Base-by-base conservation (phyloP, 1,140 invertebrate species). In the Eriosoma lanigerum region DNA sequence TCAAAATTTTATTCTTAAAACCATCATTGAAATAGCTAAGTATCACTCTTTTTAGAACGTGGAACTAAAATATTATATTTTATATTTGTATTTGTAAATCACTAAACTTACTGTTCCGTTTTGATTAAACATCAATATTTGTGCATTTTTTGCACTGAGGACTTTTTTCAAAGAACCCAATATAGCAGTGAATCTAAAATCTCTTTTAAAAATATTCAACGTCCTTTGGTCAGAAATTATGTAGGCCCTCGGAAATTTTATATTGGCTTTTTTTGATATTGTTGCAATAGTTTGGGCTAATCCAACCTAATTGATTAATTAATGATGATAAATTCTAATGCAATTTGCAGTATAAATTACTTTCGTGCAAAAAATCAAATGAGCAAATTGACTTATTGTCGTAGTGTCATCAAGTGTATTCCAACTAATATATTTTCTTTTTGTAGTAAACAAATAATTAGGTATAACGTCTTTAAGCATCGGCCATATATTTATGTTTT, bases 81-180 rank as follows among this genome's bases (percentile, higher is more conserved):
- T n/a, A n/a, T n/a, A n/a, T n/a, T n/a, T n/a, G n/a, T n/a, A n/a
- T n/a, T n/a, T n/a, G n/a, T n/a, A n/a, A n/a, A n/a, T n/a, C n/a
- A n/a, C n/a, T n/a, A n/a, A 19, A 48, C 56, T 60, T 60, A 78
- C 56, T 13, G 56, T 78, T 62, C 75, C 75, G 17, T 62, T 26
- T 26, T 13, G 1, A 46, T 24, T 48, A 19, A 62, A 78, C 9
- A 60, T 48, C 13, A 5, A 15, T 2, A 26, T 60, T 48, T 48
- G 15, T 12, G 56, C 24, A 19, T 32, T 26, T 60, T 26, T 78
- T 17, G 38, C 44, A 12, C 15, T 1, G 4, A 62, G 21, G 1
- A 62, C 48, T 3, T 19, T n/a, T 19, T 78, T 78, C 3, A 62
- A 48, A 1, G n/a, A 62, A 24, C 56, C 32, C 17, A 62, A 19